Evolutionary conservation across 1,140 invertebrate species (phyloP).

Genomic region (Saccostrea glomerata): DNA sequence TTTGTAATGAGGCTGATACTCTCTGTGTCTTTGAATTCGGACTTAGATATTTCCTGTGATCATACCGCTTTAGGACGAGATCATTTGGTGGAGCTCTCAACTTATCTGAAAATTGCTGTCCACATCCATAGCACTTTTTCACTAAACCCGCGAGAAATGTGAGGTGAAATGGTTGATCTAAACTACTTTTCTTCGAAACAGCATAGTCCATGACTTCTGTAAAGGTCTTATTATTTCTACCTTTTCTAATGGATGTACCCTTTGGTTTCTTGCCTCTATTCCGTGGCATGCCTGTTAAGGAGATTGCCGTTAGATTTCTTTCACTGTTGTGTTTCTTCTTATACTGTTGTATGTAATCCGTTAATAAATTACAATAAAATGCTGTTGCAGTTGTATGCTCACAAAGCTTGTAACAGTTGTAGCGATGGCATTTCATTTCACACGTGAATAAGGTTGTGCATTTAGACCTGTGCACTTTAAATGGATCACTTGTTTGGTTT

Average conservation of each 20-base stretch:
- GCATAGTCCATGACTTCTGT: not conserved
- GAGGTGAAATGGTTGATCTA: not conserved
- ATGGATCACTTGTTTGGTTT: not conserved
- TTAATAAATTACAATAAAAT: not conserved
- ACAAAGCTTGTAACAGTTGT: not conserved
- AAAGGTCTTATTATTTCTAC: not conserved
- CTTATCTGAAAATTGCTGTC: constrained; percentile 8
- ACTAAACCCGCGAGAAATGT: constrained; percentile 15
- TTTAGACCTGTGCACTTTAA: not conserved
- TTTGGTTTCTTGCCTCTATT: not conserved
- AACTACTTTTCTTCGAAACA: not conserved
- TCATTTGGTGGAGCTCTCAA: not conserved
- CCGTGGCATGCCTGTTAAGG: not conserved
- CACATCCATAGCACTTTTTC: constrained; percentile 24
- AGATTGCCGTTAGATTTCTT: not conserved
- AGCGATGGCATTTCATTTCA: not conserved
- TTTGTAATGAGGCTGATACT: not conserved
- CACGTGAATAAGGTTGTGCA: not conserved
- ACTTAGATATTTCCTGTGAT: not conserved
- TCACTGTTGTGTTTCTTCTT: not conserved
- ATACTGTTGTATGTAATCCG: not conserved
- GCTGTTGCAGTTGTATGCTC: not conserved
- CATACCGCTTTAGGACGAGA: constrained; percentile 7
- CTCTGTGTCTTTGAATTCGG: not conserved
- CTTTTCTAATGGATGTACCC: not conserved